Base-by-base conservation (phyloP, 2,113 vertebrate species). In the Mugil cephalus region DNA sequence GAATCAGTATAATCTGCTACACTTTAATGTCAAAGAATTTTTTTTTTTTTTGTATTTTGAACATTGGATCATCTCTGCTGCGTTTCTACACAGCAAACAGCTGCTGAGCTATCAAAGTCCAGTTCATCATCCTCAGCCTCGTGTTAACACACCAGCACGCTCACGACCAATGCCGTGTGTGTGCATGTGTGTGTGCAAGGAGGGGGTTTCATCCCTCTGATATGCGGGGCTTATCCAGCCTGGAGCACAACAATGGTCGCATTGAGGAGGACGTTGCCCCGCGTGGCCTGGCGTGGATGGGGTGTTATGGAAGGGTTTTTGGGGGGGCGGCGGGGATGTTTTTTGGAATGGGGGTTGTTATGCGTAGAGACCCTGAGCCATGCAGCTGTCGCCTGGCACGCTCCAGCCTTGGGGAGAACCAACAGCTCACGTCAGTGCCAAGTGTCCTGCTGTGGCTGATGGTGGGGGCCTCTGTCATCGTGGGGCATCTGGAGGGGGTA, bases 371-470 rank as follows among this genome's bases (percentile, higher is more conserved):
- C 85, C 86, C 89, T 92, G 88, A 90, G 77, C 87, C 89, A 74
- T 92, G 94, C 95, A 96, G 95, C 95, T 96, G 95, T 95, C 84
- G 87, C 91, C 88, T 95, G 95, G 94, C 95, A 96, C 94, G 87
- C 95, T 96, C 91, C 95, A 62, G 90, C 92, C 91, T 94, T 88
- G 60, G 84, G 88, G 91, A 94, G 88, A 93, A 95, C 94, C 90
- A 87, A 93, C 93, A 95, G 91, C 87, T 94, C 93, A 91, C 92
- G 92, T 95, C 94, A 93, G 84, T 93, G 93, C 93, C 91, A 94
- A 94, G 88, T 59, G 92, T 93, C 92, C 91, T 91, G 92, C 87
- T 91, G 91, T 66, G 86, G 89, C 87, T 78, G 87, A 82, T 79
- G 89, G 92, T n/a, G 40, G 69, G 65, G 75, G 69, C 39, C 6